Percentiles rank a stretch among this genome's conserved stretches.
Evolutionary conservation across 1,140 invertebrate species (phyloP).

Genomic region (Hypsibius dujardini): DNA sequence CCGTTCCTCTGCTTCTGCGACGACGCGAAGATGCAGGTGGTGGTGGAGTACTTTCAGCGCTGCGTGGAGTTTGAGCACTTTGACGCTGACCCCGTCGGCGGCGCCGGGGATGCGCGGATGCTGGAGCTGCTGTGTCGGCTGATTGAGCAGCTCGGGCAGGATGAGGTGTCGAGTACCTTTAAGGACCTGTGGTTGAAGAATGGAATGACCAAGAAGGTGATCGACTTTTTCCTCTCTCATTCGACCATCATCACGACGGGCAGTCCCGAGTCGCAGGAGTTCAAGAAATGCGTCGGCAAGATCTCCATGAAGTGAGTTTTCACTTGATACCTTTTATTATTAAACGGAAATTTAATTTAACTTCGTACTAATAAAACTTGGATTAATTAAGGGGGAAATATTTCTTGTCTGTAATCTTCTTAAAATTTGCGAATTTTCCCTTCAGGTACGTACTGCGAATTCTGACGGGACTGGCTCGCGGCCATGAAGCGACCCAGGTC

Average conservation of each 20-base stretch:
- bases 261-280: slow-evolving; percentile 13
- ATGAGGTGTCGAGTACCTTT: not conserved
- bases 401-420: too few relatives aligned
- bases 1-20: slow-evolving; percentile 81
- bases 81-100: slow-evolving; percentile 59
- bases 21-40: slow-evolving; percentile 75
- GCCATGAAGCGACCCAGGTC: slow-evolving; percentile 74
- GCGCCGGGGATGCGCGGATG: not conserved
- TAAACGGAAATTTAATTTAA: too few relatives aligned
- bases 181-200: slow-evolving; percentile 18
- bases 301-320: slow-evolving; percentile 19
- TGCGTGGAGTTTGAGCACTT: slow-evolving; percentile 69
- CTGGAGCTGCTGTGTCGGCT: slow-evolving; percentile 14
- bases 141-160: slow-evolving; percentile 5
- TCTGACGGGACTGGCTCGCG: slow-evolving; percentile 69
- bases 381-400: too few relatives aligned
- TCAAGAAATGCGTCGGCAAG: slow-evolving; percentile 18
- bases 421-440: too few relatives aligned
- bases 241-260: slow-evolving; percentile 15
- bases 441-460: slow-evolving; percentile 81
- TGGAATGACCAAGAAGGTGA: not conserved
- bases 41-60: slow-evolving; percentile 73
- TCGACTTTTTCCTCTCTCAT: slow-evolving; percentile 17
- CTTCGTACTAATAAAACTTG: too few relatives aligned
- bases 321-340: too few relatives aligned